phyloP scores from a whole-genome alignment of 2,888 invertebrate genomes.

The Mimachlamys varia region DNA sequence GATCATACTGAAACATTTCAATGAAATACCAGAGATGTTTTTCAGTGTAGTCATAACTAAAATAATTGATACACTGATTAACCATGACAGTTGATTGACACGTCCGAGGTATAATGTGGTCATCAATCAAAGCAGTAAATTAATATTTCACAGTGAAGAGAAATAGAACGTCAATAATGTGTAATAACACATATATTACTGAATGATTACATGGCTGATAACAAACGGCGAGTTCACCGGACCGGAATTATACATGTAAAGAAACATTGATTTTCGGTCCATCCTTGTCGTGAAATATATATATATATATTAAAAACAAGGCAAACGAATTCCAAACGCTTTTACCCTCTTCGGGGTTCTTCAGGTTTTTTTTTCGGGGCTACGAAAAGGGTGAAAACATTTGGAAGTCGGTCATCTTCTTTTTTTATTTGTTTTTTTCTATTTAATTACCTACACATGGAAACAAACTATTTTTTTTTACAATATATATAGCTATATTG shows the following conservation, averaged over 20 bases:
- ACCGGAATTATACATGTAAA: background rate
- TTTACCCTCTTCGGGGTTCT: no score
- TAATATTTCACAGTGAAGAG: background rate
- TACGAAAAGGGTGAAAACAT: no score
- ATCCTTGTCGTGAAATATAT: no score
- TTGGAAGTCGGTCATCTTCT: no score
- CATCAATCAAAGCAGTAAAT: slow-evolving; percentile 2
- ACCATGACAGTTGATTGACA: background rate
- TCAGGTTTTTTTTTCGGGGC: no score
- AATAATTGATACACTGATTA: background rate
- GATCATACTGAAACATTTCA: background rate
- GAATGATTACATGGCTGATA: background rate
- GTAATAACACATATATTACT: background rate
- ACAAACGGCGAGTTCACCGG: background rate
- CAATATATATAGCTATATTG: no score
- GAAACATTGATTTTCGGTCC: no score
- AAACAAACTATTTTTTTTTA: no score
- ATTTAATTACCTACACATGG: no score
- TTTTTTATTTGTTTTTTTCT: no score
- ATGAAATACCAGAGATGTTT: slow-evolving; percentile 1
- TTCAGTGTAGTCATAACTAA: background rate
- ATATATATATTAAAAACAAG: no score
- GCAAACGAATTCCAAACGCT: no score
- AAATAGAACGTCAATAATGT: background rate
- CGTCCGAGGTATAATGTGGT: background rate